A percentile compares a stretch with the other conserved stretches of the same genome.
phyloP scores from a whole-genome alignment of 1,140 invertebrate genomes.

The Drosophila albomicans region DNA sequence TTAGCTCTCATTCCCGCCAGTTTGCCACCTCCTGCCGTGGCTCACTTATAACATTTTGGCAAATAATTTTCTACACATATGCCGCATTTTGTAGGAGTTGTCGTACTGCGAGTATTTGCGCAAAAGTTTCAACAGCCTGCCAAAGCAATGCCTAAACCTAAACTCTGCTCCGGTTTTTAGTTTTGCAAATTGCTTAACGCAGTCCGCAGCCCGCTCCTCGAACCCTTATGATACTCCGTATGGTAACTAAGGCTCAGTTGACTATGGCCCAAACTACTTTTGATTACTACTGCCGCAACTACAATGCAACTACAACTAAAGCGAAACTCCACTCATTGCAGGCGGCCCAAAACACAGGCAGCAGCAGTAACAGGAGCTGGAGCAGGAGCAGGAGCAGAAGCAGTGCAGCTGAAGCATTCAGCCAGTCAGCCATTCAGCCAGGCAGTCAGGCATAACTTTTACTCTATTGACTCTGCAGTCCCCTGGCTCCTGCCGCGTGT shows the following conservation, averaged over 20 bases:
- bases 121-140: constrained; percentile 68
- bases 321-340: constrained; percentile 57
- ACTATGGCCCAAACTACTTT: constrained; percentile 71
- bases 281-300: constrained; percentile 77
- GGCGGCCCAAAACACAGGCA: constrained; percentile 16
- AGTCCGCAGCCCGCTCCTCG: background rate
- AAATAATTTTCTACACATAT: constrained; percentile 51
- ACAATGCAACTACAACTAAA: constrained; percentile 50
- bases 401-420: background rate
- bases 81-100: constrained; percentile 34
- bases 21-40: background rate
- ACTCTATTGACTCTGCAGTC: constrained; percentile 64
- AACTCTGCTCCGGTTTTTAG: constrained; percentile 54
- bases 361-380: background rate
- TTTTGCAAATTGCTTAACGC: constrained; percentile 55
- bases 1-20: background rate
- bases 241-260: constrained; percentile 32
- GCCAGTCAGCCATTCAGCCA: constrained; percentile 21
- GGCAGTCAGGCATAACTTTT: constrained; percentile 76
- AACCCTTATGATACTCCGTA: background rate
- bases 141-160: constrained; percentile 55
- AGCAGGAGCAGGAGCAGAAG: constrained; percentile 1
- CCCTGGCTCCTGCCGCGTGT: background rate
- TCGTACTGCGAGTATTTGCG: constrained; percentile 50
- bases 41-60: constrained; percentile 24